Evolutionary conservation across 2,888 invertebrate genomes (phyloP), one percentile per base, ranked within the genome.

Genomic region (Thysanoteuthis rhombus): DNA sequence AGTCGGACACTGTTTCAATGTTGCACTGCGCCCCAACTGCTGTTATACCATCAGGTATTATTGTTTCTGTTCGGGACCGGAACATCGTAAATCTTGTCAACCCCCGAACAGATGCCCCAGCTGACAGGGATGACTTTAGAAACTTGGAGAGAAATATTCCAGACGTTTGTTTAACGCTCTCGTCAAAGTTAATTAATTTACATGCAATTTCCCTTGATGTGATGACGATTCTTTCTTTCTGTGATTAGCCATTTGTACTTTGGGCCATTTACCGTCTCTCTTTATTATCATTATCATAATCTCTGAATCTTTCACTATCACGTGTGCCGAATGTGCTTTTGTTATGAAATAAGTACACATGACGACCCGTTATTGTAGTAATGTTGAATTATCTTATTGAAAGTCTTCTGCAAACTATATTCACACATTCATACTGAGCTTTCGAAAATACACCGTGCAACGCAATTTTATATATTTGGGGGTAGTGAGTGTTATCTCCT

Each of bases 1-100:
- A 28, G 36, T 75, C 12, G 0, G n/a, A 0, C n/a, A 16, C 3
- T 12, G n/a, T 2, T 12, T 25, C n/a, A 3, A 4, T n/a, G n/a
- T 75, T 75, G 16, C 8, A n/a, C 10, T n/a, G 12, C n/a, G n/a
- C n/a, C 1, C 12, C 12, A 75, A 75, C 75, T n/a, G n/a, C n/a
- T n/a, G 16, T 75, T 75, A 19, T n/a, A 75, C 19, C n/a, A n/a
- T 75, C 36, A n/a, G 10, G 10, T 75, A 10, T 75, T 10, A 75
- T 75, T 75, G n/a, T 75, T 75, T 75, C n/a, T n/a, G n/a, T 75
- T 75, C 75, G 75, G 19, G n/a, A 75, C 75, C 75, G n/a, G 75
- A n/a, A n/a, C 75, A 75, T 75, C 75, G 75, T 75, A 75, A 75
- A 75, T n/a, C n/a, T 75, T 75, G n/a, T 75, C 1, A n/a, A 75